Conservation (phyloP, 2,797 vertebrate genomes). For the Lepilemur ruficaudatus region DNA sequence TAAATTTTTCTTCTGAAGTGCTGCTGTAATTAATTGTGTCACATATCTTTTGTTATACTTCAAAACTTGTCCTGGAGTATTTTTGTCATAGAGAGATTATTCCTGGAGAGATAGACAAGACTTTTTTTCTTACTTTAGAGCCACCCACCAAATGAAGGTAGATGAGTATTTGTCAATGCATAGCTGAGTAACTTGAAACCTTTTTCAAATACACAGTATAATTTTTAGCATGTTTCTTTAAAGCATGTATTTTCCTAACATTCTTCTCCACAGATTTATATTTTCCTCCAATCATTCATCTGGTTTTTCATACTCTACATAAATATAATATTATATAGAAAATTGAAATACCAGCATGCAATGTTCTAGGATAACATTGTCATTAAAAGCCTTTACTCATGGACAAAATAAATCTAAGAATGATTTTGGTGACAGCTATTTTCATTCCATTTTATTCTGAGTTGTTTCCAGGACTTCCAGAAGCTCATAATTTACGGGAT, state of each 20-base stretch:
- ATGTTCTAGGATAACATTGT: background rate
- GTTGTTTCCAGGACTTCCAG: background rate
- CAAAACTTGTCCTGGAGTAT: background rate
- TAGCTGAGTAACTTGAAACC: background rate
- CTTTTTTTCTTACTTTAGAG: background rate
- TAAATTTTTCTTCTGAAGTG: background rate
- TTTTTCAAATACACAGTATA: background rate
- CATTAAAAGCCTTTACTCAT: background rate
- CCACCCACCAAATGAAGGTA: background rate
- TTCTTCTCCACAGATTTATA: background rate
- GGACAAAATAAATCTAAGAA: background rate
- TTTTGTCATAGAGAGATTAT: background rate
- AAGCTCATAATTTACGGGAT: background rate
- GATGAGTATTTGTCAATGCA: background rate
- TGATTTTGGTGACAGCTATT: background rate
- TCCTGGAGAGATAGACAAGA: background rate
- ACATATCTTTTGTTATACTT: background rate
- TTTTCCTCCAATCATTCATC: background rate
- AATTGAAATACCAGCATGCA: background rate
- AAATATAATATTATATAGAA: background rate
- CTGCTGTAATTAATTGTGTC: background rate
- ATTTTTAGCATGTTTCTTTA: background rate
- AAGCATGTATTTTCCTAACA: background rate
- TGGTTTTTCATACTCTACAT: background rate
- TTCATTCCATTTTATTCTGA: background rate